Evolutionary conservation across 2,797 vertebrate species (phyloP).

Genomic region (Cichlasoma orientale): DNA sequence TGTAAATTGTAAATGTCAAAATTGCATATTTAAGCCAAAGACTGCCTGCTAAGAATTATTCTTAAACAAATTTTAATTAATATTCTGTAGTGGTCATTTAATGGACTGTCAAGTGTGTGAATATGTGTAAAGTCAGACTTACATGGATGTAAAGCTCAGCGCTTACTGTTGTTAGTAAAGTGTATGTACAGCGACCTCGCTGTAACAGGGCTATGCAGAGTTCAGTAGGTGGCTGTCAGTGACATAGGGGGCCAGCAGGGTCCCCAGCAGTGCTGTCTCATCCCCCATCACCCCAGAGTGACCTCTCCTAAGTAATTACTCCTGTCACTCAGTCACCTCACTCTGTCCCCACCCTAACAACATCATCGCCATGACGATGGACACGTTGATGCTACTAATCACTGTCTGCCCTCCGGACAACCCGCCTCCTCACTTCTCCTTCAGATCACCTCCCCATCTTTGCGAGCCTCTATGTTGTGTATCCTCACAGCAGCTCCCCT

Average conservation of each 20-base stretch:
- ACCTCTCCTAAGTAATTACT: conserved; percentile 74
- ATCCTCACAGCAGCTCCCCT: conserved; percentile 41
- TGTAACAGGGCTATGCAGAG: conserved; percentile 38
- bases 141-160: conserved; percentile 15
- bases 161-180: conserved; percentile 21
- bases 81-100: neutral
- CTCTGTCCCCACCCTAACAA: conserved; percentile 65
- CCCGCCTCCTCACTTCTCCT: conserved; percentile 49
- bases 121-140: conserved; percentile 7
- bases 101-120: neutral
- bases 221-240: conserved; percentile 64
- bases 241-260: conserved; percentile 37
- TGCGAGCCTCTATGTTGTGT: conserved; percentile 36
- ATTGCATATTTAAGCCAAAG: no score
- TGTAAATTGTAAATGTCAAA: neutral
- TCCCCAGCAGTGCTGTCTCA: conserved; percentile 32
- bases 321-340: conserved; percentile 67
- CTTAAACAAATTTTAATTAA: no score
- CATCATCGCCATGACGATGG: conserved; percentile 55
- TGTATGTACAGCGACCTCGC: conserved; percentile 47
- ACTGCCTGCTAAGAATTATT: no score
- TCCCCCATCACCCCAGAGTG: conserved; percentile 45
- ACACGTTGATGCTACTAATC: conserved; percentile 74
- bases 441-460: conserved; percentile 55
- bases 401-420: conserved; percentile 64